Evolutionary conservation across 1,140 invertebrate species (phyloP).

Genomic region (Drosophila erecta): DNA sequence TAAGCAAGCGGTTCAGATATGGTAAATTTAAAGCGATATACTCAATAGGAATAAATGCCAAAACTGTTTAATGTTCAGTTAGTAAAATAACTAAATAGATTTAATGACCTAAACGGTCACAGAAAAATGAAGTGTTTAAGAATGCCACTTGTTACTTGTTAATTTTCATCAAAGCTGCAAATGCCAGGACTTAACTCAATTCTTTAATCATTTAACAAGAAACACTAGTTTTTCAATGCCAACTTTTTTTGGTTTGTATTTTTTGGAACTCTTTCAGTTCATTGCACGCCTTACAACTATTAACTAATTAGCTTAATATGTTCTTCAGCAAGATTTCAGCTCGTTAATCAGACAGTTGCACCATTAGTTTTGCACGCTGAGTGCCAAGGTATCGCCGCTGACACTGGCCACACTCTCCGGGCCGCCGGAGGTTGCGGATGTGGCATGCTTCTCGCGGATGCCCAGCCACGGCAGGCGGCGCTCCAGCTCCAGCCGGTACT

Average conservation of each 20-base stretch:
- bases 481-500: constrained; percentile 89
- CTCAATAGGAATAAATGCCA: no score
- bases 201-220: background rate
- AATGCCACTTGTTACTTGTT: no score
- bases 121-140: no score
- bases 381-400: constrained; percentile 66
- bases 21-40: no score
- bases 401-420: constrained; percentile 69
- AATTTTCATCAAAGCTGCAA: no score
- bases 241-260: constrained; percentile 73
- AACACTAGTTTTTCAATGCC: constrained; percentile 52
- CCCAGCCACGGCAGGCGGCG: constrained; percentile 90
- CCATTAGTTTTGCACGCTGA: constrained; percentile 68
- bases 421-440: constrained; percentile 31
- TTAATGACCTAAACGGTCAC: no score
- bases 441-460: constrained; percentile 85
- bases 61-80: no score
- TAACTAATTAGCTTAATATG: constrained; percentile 24
- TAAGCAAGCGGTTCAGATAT: no score
- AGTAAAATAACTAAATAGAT: no score
- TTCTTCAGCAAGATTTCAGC: background rate
- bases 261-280: constrained; percentile 77
- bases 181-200: no score
- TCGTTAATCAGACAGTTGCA: background rate
- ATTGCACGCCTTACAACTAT: constrained; percentile 55